Percentiles rank a stretch among this genome's conserved stretches.
phyloP scores from a whole-genome alignment of 2,113 vertebrate genomes.

The Plectropomus leopardus region DNA sequence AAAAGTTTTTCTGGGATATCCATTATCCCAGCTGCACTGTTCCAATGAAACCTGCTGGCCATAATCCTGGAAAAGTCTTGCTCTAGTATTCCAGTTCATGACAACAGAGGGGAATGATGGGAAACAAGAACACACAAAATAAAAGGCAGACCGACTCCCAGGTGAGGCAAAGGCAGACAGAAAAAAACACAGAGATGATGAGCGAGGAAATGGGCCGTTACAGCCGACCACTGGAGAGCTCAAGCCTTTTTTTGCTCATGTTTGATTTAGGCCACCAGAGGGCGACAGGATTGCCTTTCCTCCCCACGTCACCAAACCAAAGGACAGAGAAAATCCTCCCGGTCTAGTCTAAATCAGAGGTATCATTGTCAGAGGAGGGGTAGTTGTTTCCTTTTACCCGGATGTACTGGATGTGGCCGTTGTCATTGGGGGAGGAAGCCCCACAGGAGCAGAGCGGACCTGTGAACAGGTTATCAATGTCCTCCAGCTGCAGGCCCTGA shows the following conservation, averaged over 20 bases:
- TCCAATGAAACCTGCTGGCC: background rate
- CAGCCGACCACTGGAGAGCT: background rate
- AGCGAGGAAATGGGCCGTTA: background rate
- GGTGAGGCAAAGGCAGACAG: background rate
- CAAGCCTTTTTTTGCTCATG: background rate
- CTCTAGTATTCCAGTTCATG: background rate
- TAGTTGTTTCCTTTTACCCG: slow-evolving; percentile 95
- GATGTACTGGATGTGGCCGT: slow-evolving; percentile 90
- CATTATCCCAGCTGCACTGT: background rate
- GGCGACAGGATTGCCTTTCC: background rate
- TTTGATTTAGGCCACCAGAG: slow-evolving; percentile 11
- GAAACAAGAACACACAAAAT: background rate
- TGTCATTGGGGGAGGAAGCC: slow-evolving; percentile 79
- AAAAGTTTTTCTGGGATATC: background rate
- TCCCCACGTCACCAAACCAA: slow-evolving; percentile 6
- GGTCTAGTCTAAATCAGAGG: slow-evolving; percentile 91
- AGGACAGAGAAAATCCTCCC: slow-evolving; percentile 12
- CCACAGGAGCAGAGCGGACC: slow-evolving; percentile 92
- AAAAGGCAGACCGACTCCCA: slow-evolving; percentile 10
- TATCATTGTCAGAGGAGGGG: slow-evolving; percentile 91
- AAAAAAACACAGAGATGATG: background rate
- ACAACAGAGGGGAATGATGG: background rate
- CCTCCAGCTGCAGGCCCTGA: slow-evolving; percentile 93
- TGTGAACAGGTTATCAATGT: slow-evolving; percentile 93
- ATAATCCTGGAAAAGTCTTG: background rate